phyloP scores from a whole-genome alignment of 2,888 invertebrate genomes.

The Neuroscelio doddi region DNA sequence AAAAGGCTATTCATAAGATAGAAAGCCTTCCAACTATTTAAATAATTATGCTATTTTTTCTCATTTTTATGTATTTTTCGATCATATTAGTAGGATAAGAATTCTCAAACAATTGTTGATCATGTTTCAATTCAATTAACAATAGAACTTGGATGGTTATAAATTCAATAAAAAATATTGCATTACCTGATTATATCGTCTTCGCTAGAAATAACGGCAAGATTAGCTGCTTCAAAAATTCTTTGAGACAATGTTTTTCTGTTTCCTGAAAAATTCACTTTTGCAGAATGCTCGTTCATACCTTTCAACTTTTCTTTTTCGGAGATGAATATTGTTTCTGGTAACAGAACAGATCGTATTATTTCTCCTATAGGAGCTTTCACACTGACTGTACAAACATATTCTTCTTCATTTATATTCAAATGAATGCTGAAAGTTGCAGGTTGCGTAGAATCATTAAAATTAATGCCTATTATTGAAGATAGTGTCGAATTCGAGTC shows the following conservation, averaged over 20 bases:
- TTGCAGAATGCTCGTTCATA: constrained; percentile 88
- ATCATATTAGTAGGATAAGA: too few species aligned
- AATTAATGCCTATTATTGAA: constrained; percentile 88
- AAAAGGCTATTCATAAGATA: too few species aligned
- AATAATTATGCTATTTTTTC: too few species aligned
- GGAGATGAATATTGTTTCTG: constrained; percentile 79
- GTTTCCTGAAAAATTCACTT: constrained; percentile 71
- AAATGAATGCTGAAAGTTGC: constrained; percentile 85
- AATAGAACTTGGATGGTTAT: too few species aligned
- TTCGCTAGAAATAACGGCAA: constrained; percentile 78
- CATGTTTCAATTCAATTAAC: too few species aligned
- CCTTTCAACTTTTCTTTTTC: constrained; percentile 88
- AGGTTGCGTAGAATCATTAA: constrained; percentile 93
- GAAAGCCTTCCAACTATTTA: too few species aligned
- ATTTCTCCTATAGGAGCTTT: constrained; percentile 92
- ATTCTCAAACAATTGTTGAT: too few species aligned
- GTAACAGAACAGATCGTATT: constrained; percentile 85
- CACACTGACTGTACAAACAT: constrained; percentile 74
- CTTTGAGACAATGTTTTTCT: constrained; percentile 75
- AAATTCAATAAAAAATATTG: too few species aligned
- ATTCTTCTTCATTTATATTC: constrained; percentile 68
- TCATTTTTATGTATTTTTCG: too few species aligned
- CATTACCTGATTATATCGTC: constrained; percentile 75
- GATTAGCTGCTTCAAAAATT: constrained; percentile 85
- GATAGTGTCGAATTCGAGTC: constrained; percentile 78